Percentiles rank a stretch among this genome's conserved stretches.
These are phyloP conservation scores for Cricetomys ansorgei DNA, from an alignment of 2,113 vertebrate species.

Conservation along the genomic window DNA sequence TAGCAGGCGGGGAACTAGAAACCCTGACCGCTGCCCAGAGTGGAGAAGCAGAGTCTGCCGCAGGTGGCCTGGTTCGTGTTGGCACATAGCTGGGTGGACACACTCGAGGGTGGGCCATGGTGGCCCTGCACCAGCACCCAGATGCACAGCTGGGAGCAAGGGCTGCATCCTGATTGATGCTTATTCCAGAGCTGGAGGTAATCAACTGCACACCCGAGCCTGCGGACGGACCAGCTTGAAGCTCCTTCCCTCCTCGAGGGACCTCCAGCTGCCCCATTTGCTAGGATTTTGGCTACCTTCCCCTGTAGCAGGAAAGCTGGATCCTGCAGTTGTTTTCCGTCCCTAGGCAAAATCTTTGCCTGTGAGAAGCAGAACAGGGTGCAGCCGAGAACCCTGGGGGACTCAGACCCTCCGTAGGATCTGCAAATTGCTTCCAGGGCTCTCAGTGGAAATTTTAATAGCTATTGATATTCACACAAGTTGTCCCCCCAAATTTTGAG, in stretches of 20 bases:
- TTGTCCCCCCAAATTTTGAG: background rate
- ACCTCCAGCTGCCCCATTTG: background rate
- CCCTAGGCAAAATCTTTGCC: background rate
- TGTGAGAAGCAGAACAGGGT: background rate
- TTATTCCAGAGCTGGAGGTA: background rate
- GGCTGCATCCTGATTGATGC: background rate
- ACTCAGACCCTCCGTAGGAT: background rate
- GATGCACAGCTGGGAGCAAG: background rate
- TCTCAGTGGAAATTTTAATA: background rate
- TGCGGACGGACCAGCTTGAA: background rate
- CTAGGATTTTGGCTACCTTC: background rate
- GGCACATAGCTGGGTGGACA: background rate
- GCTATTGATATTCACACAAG: background rate
- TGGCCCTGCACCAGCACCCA: background rate
- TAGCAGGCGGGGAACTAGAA: background rate
- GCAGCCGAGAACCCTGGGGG: background rate
- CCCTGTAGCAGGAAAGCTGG: background rate
- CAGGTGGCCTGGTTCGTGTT: background rate
- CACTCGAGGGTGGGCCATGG: background rate
- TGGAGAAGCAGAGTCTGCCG: background rate
- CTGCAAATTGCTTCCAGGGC: background rate
- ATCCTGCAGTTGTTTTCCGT: background rate
- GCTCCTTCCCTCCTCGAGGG: background rate
- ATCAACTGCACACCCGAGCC: background rate
- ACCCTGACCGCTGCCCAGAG: background rate